Percentiles rank a stretch among this genome's conserved stretches.
phyloP scores from a whole-genome alignment of 2,113 vertebrate species.

The Phoenicopterus ruber region DNA sequence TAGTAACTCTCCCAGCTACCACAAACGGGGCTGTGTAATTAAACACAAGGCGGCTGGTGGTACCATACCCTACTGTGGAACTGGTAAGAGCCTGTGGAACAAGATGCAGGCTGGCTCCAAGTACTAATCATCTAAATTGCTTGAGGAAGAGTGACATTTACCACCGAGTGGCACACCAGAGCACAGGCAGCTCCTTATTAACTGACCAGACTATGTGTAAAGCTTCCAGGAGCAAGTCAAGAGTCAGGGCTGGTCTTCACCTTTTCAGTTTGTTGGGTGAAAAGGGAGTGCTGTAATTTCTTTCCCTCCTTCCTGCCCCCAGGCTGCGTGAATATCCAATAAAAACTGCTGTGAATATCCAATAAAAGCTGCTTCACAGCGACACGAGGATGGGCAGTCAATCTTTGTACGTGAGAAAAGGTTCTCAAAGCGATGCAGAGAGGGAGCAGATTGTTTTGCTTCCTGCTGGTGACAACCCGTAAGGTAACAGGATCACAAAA shows the following conservation, averaged over 20 bases:
- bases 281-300: neutral
- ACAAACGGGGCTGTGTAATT: slow-evolving; percentile 29
- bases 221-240: neutral
- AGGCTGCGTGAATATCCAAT: neutral
- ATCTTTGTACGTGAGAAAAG: neutral
- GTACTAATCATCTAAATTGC: neutral
- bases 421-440: fast-evolving
- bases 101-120: neutral
- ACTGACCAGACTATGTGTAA: neutral
- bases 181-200: neutral
- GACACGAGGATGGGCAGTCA: neutral
- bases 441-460: neutral
- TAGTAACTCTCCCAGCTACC: neutral
- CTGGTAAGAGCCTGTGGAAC: neutral
- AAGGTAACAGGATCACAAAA: neutral
- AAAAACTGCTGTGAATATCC: neutral
- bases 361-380: neutral
- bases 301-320: neutral
- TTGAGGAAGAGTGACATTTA: neutral
- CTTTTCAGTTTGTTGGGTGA: neutral
- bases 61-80: slow-evolving; percentile 15
- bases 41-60: neutral
- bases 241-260: neutral
- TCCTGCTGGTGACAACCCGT: neutral
- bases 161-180: neutral